These are phyloP conservation scores for Helobdella robusta DNA, from an alignment of 2,888 invertebrate genomes.

Conservation along the genomic window DNA sequence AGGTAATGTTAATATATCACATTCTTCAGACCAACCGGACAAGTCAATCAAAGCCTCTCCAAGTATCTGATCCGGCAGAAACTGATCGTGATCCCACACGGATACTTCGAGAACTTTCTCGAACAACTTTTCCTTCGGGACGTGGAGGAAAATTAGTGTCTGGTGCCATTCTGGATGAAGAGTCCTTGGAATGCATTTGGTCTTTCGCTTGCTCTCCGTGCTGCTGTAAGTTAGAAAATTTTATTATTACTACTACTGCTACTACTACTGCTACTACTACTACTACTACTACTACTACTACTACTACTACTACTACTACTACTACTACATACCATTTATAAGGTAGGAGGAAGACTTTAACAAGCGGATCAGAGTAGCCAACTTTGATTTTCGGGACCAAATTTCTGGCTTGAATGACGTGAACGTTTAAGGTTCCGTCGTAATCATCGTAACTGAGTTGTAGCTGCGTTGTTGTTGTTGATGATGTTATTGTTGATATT, in stretches of 20 bases:
- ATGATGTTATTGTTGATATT: neutral
- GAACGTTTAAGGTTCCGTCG: conserved; percentile 55
- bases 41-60: conserved; percentile 49
- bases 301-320: neutral
- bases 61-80: conserved; percentile 54
- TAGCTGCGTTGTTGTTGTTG: conserved; percentile 45
- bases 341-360: conserved; percentile 56
- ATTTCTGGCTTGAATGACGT: conserved; percentile 54
- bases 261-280: neutral
- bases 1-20: too few relatives aligned
- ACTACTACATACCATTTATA: conserved; percentile 51
- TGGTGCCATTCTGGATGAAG: conserved; percentile 57
- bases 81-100: conserved; percentile 56
- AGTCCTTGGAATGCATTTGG: conserved; percentile 54
- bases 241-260: neutral
- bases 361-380: conserved; percentile 55
- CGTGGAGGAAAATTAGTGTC: conserved; percentile 54
- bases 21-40: conserved; percentile 37
- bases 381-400: conserved; percentile 50
- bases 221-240: conserved; percentile 40
- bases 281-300: neutral
- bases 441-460: conserved; percentile 55
- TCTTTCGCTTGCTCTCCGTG: conserved; percentile 53
- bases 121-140: conserved; percentile 50
- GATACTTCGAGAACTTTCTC: conserved; percentile 55